phyloP scores from a whole-genome alignment of 2,113 vertebrate genomes.

The Myxocyprinus asiaticus region DNA sequence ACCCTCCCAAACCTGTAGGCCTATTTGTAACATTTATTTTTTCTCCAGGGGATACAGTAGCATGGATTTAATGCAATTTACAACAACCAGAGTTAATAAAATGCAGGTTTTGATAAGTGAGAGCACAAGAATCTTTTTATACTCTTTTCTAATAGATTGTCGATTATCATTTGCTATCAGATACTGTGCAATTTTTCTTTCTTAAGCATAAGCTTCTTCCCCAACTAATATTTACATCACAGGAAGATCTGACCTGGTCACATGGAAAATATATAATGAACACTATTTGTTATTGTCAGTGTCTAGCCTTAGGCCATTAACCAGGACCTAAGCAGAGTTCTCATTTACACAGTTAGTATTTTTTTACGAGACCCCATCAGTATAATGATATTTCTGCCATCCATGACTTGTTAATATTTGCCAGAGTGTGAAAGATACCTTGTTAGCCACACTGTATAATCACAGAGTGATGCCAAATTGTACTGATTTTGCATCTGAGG shows the following conservation, averaged over 20 bases:
- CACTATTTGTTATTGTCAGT: conserved; percentile 78
- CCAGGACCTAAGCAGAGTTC: conserved; percentile 60
- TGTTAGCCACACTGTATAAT: conserved; percentile 69
- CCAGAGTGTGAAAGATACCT: conserved; percentile 66
- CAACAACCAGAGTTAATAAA: too few species aligned
- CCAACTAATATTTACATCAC: conserved; percentile 63
- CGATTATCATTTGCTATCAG: conserved; percentile 50
- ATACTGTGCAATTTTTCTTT: conserved; percentile 51
- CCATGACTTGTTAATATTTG: conserved; percentile 72
- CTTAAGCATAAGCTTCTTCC: conserved; percentile 51
- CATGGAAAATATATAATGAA: conserved; percentile 78
- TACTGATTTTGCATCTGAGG: background rate
- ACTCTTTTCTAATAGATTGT: background rate
- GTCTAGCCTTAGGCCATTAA: conserved; percentile 58
- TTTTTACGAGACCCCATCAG: conserved; percentile 62
- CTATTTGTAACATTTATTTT: too few species aligned
- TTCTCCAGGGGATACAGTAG: too few species aligned
- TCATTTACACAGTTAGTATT: conserved; percentile 52
- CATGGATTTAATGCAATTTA: too few species aligned
- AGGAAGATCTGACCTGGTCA: conserved; percentile 64
- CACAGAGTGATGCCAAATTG: conserved; percentile 52
- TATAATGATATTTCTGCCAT: conserved; percentile 80
- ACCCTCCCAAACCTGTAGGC: too few species aligned
- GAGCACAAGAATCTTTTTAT: background rate
- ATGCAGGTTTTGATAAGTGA: background rate